Evolutionary conservation across 2,888 invertebrate species (phyloP), one percentile per base, ranked within the genome.

Genomic region (Dyspetes luteomarginatus): DNA sequence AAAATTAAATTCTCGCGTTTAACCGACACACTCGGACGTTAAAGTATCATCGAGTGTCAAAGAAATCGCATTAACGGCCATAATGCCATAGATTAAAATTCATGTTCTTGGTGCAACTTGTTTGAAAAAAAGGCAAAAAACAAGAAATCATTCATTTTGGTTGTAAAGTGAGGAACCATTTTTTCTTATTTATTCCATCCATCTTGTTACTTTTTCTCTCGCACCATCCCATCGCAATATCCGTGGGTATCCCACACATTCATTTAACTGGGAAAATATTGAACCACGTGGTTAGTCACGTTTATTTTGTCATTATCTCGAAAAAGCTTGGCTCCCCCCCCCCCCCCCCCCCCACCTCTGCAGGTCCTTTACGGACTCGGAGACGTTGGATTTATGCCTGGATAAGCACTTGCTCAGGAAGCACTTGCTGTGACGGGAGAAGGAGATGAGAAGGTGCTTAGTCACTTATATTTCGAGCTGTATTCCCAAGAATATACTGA

Each of bases 311-410:
- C n/a, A 5, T 7, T 4, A 26, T n/a, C 24, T 24, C 4, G 24
- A 12, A 45, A 12, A n/a, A 15, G 45, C 45, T 45, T 45, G 3
- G 36, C 3, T 12, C 12, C 12, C 36, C 36, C 36, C 36, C 12
- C 12, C 36, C 36, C 36, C 36, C 12, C 3, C 36, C 12, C 12
- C 36, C 36, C 36, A 7, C 12, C 36, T 36, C 4, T 36, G 12
- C 50, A 50, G 15, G 5, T 3, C 28, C 28, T 55, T 26, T 15
- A 3, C 15, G 4, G 19, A 30, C 24, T 9, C 36, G 7, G 15
- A 64, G 55, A 24, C 17, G 43, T 19, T 28, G 64, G 41, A 72
- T 72, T 62, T 65, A 55, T 55, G 62, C 26, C 43, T 19, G 15
- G 45, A 64, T 43, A 55, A 64, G 22, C 55, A 17, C 15, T 73